These are phyloP conservation scores for Agrypnus murinus DNA, from an alignment of 2,888 invertebrate genomes.

Conservation along the genomic window DNA sequence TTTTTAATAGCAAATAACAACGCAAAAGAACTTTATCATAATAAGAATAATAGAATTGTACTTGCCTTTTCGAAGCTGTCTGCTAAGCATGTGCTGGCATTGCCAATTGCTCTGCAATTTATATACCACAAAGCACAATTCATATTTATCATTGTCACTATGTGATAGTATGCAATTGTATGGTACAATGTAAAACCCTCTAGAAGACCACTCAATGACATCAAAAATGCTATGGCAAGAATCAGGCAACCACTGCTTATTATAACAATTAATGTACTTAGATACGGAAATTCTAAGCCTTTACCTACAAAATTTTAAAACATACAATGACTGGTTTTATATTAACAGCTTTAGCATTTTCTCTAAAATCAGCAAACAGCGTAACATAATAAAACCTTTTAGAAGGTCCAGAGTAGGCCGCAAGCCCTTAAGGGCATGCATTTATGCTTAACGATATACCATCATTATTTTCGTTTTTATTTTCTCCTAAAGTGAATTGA, in stretches of 20 bases:
- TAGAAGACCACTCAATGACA: constrained; percentile 76
- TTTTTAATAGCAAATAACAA: no score
- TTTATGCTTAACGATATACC: no score
- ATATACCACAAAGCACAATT: constrained; percentile 83
- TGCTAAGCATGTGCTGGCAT: constrained; percentile 72
- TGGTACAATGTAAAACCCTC: constrained; percentile 80
- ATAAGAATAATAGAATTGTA: constrained; percentile 12
- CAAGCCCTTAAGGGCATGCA: no score
- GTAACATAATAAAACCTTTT: no score
- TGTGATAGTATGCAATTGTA: constrained; percentile 78
- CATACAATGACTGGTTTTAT: no score
- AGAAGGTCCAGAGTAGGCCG: no score
- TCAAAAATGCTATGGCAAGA: constrained; percentile 76
- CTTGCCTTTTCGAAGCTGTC: constrained; percentile 67
- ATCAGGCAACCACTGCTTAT: constrained; percentile 78
- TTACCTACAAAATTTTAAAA: constrained; percentile 72
- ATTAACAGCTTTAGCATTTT: no score
- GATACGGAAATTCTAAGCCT: constrained; percentile 76
- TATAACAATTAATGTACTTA: constrained; percentile 76
- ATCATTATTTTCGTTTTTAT: no score
- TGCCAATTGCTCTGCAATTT: constrained; percentile 79
- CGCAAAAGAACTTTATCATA: no score
- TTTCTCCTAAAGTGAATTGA: no score
- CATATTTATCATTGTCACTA: constrained; percentile 83
- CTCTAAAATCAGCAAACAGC: no score